Evolutionary conservation across 2,888 invertebrate genomes (phyloP).

Genomic region (Polymixis lichenea): DNA sequence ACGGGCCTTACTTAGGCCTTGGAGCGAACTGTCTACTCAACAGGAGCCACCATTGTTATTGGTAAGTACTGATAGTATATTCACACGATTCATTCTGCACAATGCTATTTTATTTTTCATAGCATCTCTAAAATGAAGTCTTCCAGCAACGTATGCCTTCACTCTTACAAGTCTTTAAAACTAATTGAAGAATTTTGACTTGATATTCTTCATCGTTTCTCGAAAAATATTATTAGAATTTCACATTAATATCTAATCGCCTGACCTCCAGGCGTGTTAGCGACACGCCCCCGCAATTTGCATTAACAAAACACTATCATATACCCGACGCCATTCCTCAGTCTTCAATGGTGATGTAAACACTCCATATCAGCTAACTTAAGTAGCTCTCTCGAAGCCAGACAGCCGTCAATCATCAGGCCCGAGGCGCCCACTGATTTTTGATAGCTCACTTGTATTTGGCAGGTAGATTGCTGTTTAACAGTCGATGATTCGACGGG

Average conservation of each 20-base stretch:
- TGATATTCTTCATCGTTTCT: background rate
- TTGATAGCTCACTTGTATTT: constrained; percentile 83
- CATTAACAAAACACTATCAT: constrained; percentile 21
- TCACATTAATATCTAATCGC: background rate
- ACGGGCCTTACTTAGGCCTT: constrained; percentile 84
- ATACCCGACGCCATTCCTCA: constrained; percentile 18
- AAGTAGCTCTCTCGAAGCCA: constrained; percentile 56
- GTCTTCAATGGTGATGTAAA: constrained; percentile 50
- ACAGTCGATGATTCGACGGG: constrained; percentile 70
- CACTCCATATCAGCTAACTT: constrained; percentile 42
- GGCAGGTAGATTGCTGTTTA: constrained; percentile 76
- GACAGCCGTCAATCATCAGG: constrained; percentile 71
- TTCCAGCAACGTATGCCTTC: no score
- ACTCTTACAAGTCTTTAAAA: background rate
- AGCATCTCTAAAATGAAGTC: no score
- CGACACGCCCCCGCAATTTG: constrained; percentile 25
- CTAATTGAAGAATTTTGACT: background rate
- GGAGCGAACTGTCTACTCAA: constrained; percentile 83
- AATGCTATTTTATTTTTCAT: background rate
- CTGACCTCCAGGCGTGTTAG: background rate
- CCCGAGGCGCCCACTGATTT: constrained; percentile 76
- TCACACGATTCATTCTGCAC: background rate
- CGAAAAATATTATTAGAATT: background rate
- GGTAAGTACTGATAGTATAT: constrained; percentile 79
- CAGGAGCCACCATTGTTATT: constrained; percentile 76